Evolutionary conservation across 2,888 invertebrate species (phyloP).

Genomic region (Athrips mouffetella): DNA sequence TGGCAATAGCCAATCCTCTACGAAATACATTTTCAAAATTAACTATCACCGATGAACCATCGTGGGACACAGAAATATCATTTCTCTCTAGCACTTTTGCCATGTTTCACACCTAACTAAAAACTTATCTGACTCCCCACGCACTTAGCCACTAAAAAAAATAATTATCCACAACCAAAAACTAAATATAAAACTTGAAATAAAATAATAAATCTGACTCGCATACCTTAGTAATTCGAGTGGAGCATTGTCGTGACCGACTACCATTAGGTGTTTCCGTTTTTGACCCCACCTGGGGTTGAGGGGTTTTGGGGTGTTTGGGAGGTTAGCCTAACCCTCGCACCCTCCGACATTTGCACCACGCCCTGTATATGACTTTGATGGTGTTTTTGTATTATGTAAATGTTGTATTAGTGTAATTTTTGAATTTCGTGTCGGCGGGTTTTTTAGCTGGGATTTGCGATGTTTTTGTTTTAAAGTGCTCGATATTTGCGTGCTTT

Average conservation of each 20-base stretch:
- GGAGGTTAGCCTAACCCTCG: constrained; percentile 24
- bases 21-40: no score
- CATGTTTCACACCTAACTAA: neutral
- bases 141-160: constrained; percentile 8
- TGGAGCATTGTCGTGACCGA: constrained; percentile 61
- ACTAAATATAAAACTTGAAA: constrained; percentile 6
- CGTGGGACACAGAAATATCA: no score
- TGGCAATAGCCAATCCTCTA: no score
- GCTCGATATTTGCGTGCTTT: neutral
- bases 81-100: neutral
- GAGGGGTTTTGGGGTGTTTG: neutral
- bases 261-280: constrained; percentile 64
- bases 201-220: constrained; percentile 20
- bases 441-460: neutral
- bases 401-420: constrained; percentile 10
- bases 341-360: constrained; percentile 45
- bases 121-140: neutral
- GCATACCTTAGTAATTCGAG: constrained; percentile 44
- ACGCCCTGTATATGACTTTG: constrained; percentile 22
- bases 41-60: no score
- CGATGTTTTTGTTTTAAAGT: neutral
- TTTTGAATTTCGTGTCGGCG: constrained; percentile 3
- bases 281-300: neutral
- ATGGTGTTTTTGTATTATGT: constrained; percentile 15
- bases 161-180: constrained; percentile 4